Conservation (phyloP, 2,888 invertebrate species). For the Meiosimyza platycephala region DNA sequence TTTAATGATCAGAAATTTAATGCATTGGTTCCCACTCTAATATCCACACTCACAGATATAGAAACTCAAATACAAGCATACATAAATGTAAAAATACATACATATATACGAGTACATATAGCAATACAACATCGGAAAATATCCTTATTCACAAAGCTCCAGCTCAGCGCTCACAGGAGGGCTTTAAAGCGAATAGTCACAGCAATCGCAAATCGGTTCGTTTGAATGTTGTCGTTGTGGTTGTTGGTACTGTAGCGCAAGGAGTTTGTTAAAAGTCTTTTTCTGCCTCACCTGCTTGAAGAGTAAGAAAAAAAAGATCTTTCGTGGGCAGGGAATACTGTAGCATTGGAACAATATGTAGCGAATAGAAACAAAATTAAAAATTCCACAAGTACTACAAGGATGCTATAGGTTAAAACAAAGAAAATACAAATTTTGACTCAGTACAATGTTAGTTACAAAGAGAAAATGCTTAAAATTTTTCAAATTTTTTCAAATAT, state of each 20-base stretch:
- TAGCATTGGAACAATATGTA: neutral
- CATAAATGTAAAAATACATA: constrained; percentile 2
- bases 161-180: constrained; percentile 31
- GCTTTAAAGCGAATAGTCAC: constrained; percentile 34
- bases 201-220: constrained; percentile 23
- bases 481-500: too few species aligned
- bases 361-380: neutral
- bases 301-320: neutral
- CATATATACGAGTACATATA: neutral
- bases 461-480: too few species aligned
- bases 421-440: too few species aligned
- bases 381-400: too few species aligned
- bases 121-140: constrained; percentile 13
- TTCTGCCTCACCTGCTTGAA: neutral
- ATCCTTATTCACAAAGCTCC: constrained; percentile 33
- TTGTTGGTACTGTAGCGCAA: neutral
- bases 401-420: too few species aligned
- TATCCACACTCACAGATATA: neutral
- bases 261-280: neutral
- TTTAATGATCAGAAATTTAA: too few species aligned
- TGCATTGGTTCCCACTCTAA: constrained; percentile 11
- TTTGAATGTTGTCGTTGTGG: constrained; percentile 10
- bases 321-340: neutral
- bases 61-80: neutral
- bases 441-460: too few species aligned